Evolutionary conservation across 2,888 invertebrate species (phyloP).

Genomic region (Eurytoma californica): DNA sequence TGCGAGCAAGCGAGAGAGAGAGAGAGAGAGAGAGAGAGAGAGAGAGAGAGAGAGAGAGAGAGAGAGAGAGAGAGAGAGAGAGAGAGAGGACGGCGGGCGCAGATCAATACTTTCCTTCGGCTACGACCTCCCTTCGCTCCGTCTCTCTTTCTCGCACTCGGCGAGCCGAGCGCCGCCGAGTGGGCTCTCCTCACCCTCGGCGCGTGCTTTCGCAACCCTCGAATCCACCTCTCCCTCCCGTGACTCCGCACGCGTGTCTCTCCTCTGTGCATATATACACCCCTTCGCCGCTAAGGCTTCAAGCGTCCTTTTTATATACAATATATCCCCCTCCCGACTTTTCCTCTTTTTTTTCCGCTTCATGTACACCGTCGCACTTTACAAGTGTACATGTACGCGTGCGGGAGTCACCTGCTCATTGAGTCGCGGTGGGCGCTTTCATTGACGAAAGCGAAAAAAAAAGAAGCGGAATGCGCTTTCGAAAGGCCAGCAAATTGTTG

Average conservation of each 20-base stretch:
- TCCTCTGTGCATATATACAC: not conserved
- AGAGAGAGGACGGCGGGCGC: conserved; percentile 72
- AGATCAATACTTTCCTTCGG: conserved; percentile 75
- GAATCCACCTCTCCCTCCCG: not conserved
- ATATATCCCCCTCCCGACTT: not conserved
- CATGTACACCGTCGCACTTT: not conserved
- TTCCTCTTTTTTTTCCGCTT: not conserved
- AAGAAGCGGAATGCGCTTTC: too few species aligned
- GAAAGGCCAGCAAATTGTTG: too few species aligned
- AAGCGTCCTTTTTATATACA: not conserved
- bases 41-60: not conserved
- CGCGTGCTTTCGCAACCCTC: conserved; percentile 51
- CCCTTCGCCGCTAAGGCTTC: not conserved
- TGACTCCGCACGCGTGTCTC: not conserved
- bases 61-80: conserved; percentile 52
- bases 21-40: conserved; percentile 52
- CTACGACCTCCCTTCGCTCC: conserved; percentile 66
- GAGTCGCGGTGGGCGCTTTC: too few species aligned
- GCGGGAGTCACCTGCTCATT: not conserved
- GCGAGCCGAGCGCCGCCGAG: conserved; percentile 3
- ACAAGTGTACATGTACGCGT: not conserved
- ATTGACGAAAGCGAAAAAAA: not conserved
- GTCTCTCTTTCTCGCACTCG: conserved; percentile 55
- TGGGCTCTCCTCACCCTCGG: conserved; percentile 13
- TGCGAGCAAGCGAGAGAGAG: conserved; percentile 55